Base-by-base conservation (phyloP, 1,140 invertebrate species). In the Drosophila grimshawi region DNA sequence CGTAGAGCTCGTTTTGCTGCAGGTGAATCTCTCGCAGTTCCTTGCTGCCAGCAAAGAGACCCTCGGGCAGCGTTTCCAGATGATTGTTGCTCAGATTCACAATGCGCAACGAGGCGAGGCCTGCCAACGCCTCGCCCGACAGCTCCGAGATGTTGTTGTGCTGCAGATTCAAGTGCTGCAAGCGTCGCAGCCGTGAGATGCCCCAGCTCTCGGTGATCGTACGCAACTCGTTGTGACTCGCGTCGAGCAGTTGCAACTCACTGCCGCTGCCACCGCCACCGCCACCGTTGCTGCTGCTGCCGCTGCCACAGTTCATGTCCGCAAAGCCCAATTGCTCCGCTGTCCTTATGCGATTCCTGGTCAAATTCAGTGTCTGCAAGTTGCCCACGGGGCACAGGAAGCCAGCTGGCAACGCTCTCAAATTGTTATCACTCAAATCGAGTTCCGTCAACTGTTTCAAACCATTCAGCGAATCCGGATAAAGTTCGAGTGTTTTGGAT, bases 21-120 rank as follows among this genome's bases (percentile, higher is more conserved):
- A 97, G 93, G 91, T 97, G 95, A 19, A 98, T 95, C 93, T 97
- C 96, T n/a, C 95, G 94, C 7, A 98, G 93, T 81, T 97, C 96
- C 74, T 95, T 94, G 39, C 95, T 95, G 70, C 95, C 95, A 5
- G 95, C 95, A 86, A 98, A 98, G 33, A 98, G 82, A 1, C 95
- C 95, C 77, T 96, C 95, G 0, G 97, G 97, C 81, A 98, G 85
- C 0, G 94, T 94, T 64, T 95, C 94, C 77, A 98, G 92, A 59
- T 95, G 94, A 90, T 98, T 98, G 89, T 96, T 95, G 52, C 97
- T 97, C 91, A 97, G 94, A 93, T 98, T 97, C 19, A 98, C 94
- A 27, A 96, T 94, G 72, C 95, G 94, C 72, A 98, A 93, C 32
- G 95, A 95, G 5, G 94, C 94, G 30, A 98, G 94, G 4, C 96